These are phyloP conservation scores for Sympetrum striolatum DNA, from an alignment of 2,888 invertebrate species.

Conservation along the genomic window DNA sequence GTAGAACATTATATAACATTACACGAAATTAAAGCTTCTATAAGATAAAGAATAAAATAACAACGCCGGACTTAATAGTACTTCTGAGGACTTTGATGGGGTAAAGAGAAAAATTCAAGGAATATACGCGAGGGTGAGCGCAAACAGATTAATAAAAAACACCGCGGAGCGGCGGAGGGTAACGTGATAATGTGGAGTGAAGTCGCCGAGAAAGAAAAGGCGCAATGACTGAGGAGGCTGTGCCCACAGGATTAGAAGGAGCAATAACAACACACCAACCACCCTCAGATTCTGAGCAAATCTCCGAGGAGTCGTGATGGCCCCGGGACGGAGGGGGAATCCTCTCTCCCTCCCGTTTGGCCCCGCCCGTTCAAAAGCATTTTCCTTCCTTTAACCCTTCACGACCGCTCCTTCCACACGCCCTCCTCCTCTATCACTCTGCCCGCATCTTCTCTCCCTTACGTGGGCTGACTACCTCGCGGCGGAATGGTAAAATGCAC, in stretches of 20 bases:
- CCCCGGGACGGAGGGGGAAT: not conserved
- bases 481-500: not conserved
- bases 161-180: not conserved
- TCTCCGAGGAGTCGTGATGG: conserved; percentile 17
- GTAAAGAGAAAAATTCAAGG: not conserved
- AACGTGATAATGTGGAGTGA: not conserved
- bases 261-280: conserved; percentile 41
- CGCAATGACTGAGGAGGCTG: not conserved
- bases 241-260: conserved; percentile 9
- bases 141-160: not conserved
- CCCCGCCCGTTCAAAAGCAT: conserved; percentile 28
- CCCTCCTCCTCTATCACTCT: not conserved
- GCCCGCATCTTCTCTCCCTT: not conserved
- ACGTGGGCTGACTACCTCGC: not conserved
- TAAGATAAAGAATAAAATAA: no score
- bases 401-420: conserved; percentile 1
- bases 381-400: not conserved
- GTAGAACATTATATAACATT: no score
- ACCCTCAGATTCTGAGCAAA: conserved; percentile 42
- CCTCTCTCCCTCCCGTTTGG: not conserved
- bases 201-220: not conserved
- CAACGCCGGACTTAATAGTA: no score
- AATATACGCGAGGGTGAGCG: not conserved
- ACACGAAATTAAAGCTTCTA: no score
- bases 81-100: not conserved